Base-by-base conservation (phyloP, 2,797 vertebrate genomes). In the Aulostomus chinensis region DNA sequence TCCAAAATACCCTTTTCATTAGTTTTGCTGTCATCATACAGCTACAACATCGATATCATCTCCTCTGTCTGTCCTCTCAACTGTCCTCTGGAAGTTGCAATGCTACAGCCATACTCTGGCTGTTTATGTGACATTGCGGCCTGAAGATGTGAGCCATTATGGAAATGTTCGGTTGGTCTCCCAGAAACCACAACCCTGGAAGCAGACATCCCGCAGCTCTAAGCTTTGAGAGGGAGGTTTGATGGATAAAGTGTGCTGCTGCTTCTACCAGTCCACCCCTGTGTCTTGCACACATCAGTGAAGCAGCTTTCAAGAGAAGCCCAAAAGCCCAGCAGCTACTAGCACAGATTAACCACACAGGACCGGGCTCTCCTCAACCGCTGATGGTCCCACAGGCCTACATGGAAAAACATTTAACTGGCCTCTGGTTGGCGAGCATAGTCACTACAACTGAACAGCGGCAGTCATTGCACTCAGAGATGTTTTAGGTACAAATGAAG, bases 221-320 rank as follows among this genome's bases (percentile, higher is more conserved):
- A 16, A 52, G 39, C 49, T 39, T 60, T 33, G 57, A 70, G 43
- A 65, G 58, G 61, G 47, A 76, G 46, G 48, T 56, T 51, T 81
- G 75, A 82, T 77, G 58, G 71, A 73, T 74, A 66, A 62, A 78
- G 73, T 80, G 68, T 34, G 48, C 42, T 9, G 31, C 36, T 53
- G 57, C 48, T 48, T 58, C 28, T n/a, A 69, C 43, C 58, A 30
- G 34, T 58, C 30, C 37, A 20, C 14, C 47, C 55, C 29, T 21
- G 42, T 31, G 49, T 49, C 40, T 39, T 35, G 31, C 53, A 48
- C 58, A 70, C 59, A 63, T 67, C 43, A 58, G 32, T 41, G 33
- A 50, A 66, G 60, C 29, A 33, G 42, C 73, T 78, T 80, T 79
- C 58, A 73, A 51, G 49, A 55, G 52, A 37, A 45, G 33, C 26